Evolutionary conservation across 2,888 invertebrate species (phyloP).

Genomic region (Chrysolina americana): DNA sequence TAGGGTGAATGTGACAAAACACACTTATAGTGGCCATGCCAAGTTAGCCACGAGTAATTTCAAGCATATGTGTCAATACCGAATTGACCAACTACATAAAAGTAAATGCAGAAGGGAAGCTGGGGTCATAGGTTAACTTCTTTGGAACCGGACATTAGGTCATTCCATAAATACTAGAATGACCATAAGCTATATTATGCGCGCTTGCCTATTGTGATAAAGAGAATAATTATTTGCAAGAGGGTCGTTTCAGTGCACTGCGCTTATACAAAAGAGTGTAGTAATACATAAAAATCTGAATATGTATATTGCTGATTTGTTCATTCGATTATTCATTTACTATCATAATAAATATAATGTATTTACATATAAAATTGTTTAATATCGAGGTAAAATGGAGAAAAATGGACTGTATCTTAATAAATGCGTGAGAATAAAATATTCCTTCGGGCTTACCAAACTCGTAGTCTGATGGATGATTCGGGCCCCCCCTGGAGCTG

Average conservation of each 20-base stretch:
- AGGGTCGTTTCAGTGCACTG: slow-evolving; percentile 59
- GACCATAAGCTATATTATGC: slow-evolving; percentile 59
- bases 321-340: neutral
- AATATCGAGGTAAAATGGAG: too few relatives aligned
- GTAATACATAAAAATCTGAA: slow-evolving; percentile 21
- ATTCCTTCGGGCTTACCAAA: too few relatives aligned
- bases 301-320: slow-evolving; percentile 1
- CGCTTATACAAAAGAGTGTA: slow-evolving; percentile 1
- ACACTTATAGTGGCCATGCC: slow-evolving; percentile 52
- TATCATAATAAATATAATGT: too few relatives aligned
- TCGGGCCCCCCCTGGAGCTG: too few relatives aligned
- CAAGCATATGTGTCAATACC: neutral
- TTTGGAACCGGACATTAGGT: slow-evolving; percentile 62
- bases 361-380: too few relatives aligned
- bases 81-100: slow-evolving; percentile 8
- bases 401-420: too few relatives aligned
- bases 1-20: slow-evolving; percentile 64
- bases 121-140: slow-evolving; percentile 65
- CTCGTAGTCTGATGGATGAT: too few relatives aligned
- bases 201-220: slow-evolving; percentile 53
- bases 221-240: slow-evolving; percentile 60
- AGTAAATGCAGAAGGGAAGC: slow-evolving; percentile 31
- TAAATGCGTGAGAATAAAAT: too few relatives aligned
- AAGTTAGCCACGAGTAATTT: neutral
- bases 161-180: slow-evolving; percentile 64